A percentile compares a stretch with the other conserved stretches of the same genome.
These are phyloP conservation scores for Monopterus albus DNA, from an alignment of 2,113 vertebrate genomes.

Conservation along the genomic window DNA sequence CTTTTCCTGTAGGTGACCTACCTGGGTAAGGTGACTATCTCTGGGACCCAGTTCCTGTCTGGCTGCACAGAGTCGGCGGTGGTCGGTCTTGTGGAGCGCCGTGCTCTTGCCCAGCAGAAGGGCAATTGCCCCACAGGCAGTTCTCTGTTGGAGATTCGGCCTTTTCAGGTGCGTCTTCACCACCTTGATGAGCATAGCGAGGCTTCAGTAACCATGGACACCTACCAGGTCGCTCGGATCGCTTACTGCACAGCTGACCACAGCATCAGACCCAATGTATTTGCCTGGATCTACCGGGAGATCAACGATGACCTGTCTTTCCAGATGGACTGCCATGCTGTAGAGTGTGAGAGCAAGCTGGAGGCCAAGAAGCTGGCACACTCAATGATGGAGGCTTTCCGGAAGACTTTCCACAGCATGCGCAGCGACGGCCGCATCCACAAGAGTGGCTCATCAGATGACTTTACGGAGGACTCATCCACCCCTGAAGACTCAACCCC, in stretches of 20 bases:
- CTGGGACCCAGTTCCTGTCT: conserved; percentile 92
- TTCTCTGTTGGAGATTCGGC: conserved; percentile 94
- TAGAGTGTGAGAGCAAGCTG: conserved; percentile 96
- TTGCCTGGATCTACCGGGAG: conserved; percentile 98
- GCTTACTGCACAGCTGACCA: conserved; percentile 99
- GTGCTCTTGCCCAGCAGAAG: conserved; percentile 78
- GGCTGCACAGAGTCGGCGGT: conserved; percentile 97
- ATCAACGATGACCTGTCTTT: conserved; percentile 98
- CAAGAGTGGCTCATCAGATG: conserved; percentile 91
- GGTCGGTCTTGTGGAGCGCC: conserved; percentile 91
- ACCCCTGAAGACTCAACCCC: conserved; percentile 85
- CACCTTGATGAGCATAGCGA: conserved; percentile 92
- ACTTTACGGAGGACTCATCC: conserved; percentile 90
- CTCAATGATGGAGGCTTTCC: conserved; percentile 99
- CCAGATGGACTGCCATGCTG: conserved; percentile 99
- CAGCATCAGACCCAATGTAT: conserved; percentile 92
- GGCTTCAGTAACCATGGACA: conserved; percentile 93
- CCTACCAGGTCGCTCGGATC: conserved; percentile 98
- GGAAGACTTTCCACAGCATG: conserved; percentile 99
- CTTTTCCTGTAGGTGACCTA: conserved; percentile 89
- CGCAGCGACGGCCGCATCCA: conserved; percentile 96
- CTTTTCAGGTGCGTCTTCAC: conserved; percentile 97
- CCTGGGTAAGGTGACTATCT: conserved; percentile 93
- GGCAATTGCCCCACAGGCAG: conserved; percentile 82
- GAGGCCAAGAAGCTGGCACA: conserved; percentile 99